Conservation (phyloP, 2,888 invertebrate genomes). For the Plagodis dolabraria region DNA sequence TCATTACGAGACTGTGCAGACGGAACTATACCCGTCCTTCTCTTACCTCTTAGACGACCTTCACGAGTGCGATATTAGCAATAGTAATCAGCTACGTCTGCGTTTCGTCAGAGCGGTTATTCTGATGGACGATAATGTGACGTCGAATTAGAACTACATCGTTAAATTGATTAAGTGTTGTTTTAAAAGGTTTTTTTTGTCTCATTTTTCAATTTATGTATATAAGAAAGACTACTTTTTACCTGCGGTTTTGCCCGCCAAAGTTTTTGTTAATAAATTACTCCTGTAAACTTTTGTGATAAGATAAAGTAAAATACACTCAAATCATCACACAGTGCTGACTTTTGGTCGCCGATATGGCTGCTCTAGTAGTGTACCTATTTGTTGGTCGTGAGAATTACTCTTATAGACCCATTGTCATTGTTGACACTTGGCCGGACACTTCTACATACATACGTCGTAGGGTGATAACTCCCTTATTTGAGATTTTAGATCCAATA, state of each 20-base stretch:
- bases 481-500: too few species aligned
- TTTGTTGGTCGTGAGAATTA: too few species aligned
- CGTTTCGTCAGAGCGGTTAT: slow-evolving; percentile 14
- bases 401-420: too few species aligned
- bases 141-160: background rate
- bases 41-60: slow-evolving; percentile 31
- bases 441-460: too few species aligned
- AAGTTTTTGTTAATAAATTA: background rate
- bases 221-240: background rate
- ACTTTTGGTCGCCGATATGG: too few species aligned
- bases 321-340: too few species aligned
- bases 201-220: background rate
- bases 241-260: background rate
- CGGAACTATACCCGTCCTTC: slow-evolving; percentile 33
- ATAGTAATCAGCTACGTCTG: background rate
- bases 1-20: slow-evolving; percentile 34
- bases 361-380: too few species aligned
- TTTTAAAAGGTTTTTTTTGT: background rate
- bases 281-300: too few species aligned
- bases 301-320: too few species aligned
- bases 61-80: slow-evolving; percentile 25
- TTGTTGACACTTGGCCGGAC: too few species aligned
- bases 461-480: too few species aligned
- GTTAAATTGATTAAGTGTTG: background rate
- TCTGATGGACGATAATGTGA: slow-evolving; percentile 6